Base-by-base conservation (phyloP, 2,797 vertebrate species). In the Manis crassicaudata region DNA sequence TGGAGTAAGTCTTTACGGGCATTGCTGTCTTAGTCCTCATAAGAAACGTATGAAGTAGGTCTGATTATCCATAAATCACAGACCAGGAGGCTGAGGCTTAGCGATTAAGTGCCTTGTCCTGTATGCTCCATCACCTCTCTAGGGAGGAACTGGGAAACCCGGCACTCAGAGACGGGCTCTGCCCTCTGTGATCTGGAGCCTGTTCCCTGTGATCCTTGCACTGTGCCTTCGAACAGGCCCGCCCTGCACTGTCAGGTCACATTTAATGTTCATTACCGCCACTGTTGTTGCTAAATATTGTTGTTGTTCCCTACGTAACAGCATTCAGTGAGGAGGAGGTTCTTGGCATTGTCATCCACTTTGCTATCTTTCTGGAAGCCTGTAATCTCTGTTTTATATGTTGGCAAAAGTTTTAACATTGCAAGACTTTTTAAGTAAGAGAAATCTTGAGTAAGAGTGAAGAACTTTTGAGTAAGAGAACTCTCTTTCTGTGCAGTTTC, bases 381-480 rank as follows among this genome's bases (percentile, higher is more conserved):
- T 14, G 0, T 75, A 54, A 52, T 20, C 56, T 73, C 37, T 40
- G 62, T 50, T 67, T 96, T 43, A 40, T 43, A 21, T 81, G 67
- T 88, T 92, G 88, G 86, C 50, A 86, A 65, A 83, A 67, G 65
- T 72, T 50, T 82, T 35, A 67, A 54, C 23, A 70, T n/a, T 25
- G 46, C 65, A 70, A 75, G 40, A 65, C 35, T 90, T 50, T 80
- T 40, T 52, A 46, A 89, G 46, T 50, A 80, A 93, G 89, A 50
- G 11, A 29, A n/a, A 68, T 92, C 54, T 81, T 46, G 46, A 46
- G 46, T 46, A 46, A 46, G 10, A 46, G 46, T 12, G 52, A 87
- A 85, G 70, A 85, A 80, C 86, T 79, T 90, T 40, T 43, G 54
- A 89, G 46, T 50, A 80, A 93, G 89, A 50, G 11, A 29, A n/a